Conservation (phyloP, 1,140 invertebrate genomes). For the Varroa destructor region DNA sequence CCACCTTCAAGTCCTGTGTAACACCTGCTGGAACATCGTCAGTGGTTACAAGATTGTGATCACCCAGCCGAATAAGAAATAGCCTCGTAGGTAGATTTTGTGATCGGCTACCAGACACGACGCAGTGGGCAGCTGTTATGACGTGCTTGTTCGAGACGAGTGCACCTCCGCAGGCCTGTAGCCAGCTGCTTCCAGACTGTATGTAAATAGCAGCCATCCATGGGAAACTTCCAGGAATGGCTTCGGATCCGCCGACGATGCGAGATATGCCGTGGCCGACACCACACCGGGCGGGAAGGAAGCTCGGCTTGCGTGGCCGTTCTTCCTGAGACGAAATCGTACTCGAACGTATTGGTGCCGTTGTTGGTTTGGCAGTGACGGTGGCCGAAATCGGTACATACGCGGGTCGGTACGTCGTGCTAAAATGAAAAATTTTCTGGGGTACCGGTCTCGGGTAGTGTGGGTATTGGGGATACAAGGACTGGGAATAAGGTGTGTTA, state of each 20-base stretch:
- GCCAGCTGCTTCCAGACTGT: constrained; percentile 63
- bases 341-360: not conserved
- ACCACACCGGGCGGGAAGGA: constrained; percentile 5
- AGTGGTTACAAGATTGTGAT: constrained; percentile 37
- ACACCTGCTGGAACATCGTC: constrained; percentile 32
- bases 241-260: constrained; percentile 33
- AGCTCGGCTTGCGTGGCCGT: constrained; percentile 17
- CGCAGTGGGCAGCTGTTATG: constrained; percentile 88
- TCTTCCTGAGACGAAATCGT: not conserved
- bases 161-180: constrained; percentile 62
- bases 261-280: not conserved
- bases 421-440: constrained; percentile 22
- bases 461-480: constrained; percentile 17
- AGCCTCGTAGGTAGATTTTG: constrained; percentile 10
- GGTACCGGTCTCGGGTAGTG: constrained; percentile 12
- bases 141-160: constrained; percentile 79
- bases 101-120: constrained; percentile 43
- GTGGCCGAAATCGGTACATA: not conserved
- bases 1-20: constrained; percentile 32
- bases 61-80: constrained; percentile 37
- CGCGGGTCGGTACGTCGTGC: not conserved
- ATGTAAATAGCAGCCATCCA: constrained; percentile 52
- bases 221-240: constrained; percentile 33
- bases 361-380: constrained; percentile 8
- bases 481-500: not conserved